phyloP scores from a whole-genome alignment of 2,888 invertebrate genomes.

The Leptinotarsa juncta region DNA sequence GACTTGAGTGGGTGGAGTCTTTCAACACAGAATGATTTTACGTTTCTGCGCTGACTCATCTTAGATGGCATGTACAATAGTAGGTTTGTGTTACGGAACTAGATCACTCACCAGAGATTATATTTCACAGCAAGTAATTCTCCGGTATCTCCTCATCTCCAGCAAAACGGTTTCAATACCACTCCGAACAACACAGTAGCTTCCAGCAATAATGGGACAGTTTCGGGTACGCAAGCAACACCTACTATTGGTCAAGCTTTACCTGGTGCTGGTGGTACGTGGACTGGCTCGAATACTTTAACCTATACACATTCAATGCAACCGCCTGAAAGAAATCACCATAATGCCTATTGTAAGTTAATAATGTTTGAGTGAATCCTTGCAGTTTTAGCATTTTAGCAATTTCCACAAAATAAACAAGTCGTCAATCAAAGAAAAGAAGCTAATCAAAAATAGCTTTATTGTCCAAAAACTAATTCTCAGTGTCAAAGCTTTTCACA shows the following conservation, averaged over 20 bases:
- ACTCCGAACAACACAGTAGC: constrained; percentile 48
- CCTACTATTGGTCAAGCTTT: constrained; percentile 58
- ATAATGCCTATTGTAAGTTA: constrained; percentile 73
- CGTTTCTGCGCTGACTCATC: too few species aligned
- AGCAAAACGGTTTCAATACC: constrained; percentile 67
- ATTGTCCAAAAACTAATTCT: too few species aligned
- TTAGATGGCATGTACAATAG: constrained; percentile 22
- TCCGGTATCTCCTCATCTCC: constrained; percentile 68
- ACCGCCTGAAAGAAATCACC: constrained; percentile 76
- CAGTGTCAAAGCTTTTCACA: too few species aligned
- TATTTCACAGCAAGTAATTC: constrained; percentile 57
- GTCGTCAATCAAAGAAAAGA: too few species aligned
- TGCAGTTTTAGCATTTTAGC: not conserved
- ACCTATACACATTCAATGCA: constrained; percentile 93
- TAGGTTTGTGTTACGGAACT: not conserved
- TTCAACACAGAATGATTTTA: too few species aligned
- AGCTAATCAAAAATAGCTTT: too few species aligned
- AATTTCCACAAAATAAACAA: too few species aligned
- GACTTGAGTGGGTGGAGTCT: too few species aligned
- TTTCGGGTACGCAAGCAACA: constrained; percentile 52
- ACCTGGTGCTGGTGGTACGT: constrained; percentile 74
- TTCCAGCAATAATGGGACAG: constrained; percentile 49
- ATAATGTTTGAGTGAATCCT: not conserved
- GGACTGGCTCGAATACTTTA: constrained; percentile 91
- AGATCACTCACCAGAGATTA: constrained; percentile 17